A percentile compares a stretch with the other conserved stretches of the same genome.
Conservation (phyloP, 1,140 invertebrate species). For the Zaprionus gabonicus region DNA sequence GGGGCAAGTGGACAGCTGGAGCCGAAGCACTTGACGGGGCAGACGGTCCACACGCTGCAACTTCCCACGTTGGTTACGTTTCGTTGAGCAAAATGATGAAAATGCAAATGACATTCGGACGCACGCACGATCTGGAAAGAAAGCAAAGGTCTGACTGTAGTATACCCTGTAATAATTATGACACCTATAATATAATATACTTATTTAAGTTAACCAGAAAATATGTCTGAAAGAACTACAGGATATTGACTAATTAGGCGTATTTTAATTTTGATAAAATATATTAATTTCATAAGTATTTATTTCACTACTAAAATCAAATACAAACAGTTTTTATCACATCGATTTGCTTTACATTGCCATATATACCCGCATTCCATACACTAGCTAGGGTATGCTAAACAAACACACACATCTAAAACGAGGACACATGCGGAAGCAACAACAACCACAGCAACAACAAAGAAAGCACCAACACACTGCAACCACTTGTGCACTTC, state of each 20-base stretch:
- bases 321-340: too few species aligned
- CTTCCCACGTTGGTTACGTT: slow-evolving; percentile 82
- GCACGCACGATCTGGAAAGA: slow-evolving; percentile 26
- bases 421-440: slow-evolving; percentile 46
- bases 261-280: not conserved
- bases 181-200: not conserved
- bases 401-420: slow-evolving; percentile 4
- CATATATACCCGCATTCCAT: not conserved
- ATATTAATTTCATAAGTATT: not conserved
- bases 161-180: slow-evolving; percentile 22
- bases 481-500: slow-evolving; percentile 66
- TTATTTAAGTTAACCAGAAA: not conserved
- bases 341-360: not conserved
- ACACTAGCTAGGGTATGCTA: slow-evolving; percentile 19
- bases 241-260: too few species aligned
- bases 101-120: slow-evolving; percentile 65
- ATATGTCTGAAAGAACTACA: too few species aligned
- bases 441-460: slow-evolving; percentile 21
- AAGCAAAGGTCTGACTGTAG: not conserved
- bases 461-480: slow-evolving; percentile 8
- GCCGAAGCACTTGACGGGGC: slow-evolving; percentile 52
- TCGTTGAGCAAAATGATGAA: slow-evolving; percentile 74
- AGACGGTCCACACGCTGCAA: slow-evolving; percentile 28
- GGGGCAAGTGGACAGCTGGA: slow-evolving; percentile 57
- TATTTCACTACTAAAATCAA: too few species aligned